These are phyloP conservation scores for Danionella cerebrum DNA, from an alignment of 2,113 vertebrate genomes.

Conservation along the genomic window DNA sequence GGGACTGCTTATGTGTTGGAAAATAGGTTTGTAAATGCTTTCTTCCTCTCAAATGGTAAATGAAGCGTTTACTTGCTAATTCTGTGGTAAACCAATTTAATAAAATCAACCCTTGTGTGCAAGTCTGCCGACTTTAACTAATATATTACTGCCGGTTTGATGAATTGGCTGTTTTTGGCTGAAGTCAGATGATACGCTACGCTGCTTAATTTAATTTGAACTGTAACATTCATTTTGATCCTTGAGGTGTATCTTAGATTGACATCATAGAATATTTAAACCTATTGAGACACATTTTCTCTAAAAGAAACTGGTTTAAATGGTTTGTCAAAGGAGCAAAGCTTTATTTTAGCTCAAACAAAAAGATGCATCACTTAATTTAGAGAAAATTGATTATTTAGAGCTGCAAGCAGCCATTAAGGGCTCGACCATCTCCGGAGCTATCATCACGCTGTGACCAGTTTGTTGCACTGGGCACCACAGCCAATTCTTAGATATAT, in stretches of 20 bases:
- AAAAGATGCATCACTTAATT: no score
- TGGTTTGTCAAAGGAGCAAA: no score
- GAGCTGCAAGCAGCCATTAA: no score
- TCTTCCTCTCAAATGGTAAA: background rate
- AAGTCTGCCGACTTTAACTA: background rate
- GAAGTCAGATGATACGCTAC: background rate
- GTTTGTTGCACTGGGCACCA: no score
- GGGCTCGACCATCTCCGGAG: no score
- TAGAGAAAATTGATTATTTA: no score
- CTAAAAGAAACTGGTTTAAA: no score
- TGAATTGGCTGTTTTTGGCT: background rate
- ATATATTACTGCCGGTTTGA: constrained; percentile 5
- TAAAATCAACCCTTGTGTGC: background rate
- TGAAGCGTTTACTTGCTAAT: background rate
- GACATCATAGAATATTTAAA: background rate
- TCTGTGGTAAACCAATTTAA: background rate
- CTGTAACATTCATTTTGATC: background rate
- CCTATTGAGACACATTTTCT: no score
- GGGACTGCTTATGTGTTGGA: background rate
- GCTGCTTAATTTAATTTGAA: constrained; percentile 3
- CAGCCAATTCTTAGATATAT: no score
- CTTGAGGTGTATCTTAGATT: background rate
- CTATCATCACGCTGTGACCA: no score
- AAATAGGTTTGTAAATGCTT: background rate
- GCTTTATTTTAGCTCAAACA: no score